These are phyloP conservation scores for Drosophila kanapiae DNA, from an alignment of 1,140 invertebrate genomes.

Conservation along the genomic window DNA sequence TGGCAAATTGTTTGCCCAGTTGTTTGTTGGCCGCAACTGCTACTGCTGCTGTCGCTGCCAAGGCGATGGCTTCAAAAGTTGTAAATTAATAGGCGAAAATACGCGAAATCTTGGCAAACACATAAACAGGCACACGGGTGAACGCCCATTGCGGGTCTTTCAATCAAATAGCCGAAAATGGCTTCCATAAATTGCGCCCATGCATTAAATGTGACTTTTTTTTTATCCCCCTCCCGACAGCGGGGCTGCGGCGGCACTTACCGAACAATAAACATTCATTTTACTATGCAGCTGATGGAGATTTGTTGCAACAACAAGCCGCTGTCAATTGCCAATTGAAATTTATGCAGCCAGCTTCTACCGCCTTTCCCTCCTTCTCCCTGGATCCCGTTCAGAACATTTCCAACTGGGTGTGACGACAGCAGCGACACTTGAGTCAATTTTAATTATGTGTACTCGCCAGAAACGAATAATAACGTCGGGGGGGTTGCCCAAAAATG, in stretches of 20 bases:
- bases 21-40: constrained; percentile 31
- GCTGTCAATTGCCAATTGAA: constrained; percentile 68
- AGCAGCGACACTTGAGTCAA: constrained; percentile 73
- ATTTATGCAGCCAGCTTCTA: constrained; percentile 65
- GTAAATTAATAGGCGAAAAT: constrained; percentile 83
- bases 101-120: constrained; percentile 52
- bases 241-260: constrained; percentile 69
- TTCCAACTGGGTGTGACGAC: constrained; percentile 76
- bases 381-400: constrained; percentile 33
- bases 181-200: constrained; percentile 72
- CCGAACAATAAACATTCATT: constrained; percentile 83
- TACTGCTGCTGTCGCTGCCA: constrained; percentile 15
- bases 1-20: constrained; percentile 62
- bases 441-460: constrained; percentile 79
- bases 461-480: constrained; percentile 73
- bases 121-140: constrained; percentile 36
- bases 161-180: constrained; percentile 78
- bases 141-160: constrained; percentile 75
- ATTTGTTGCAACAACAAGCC: constrained; percentile 71
- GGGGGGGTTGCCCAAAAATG: constrained; percentile 76
- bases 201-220: constrained; percentile 68
- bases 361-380: not conserved
- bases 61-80: constrained; percentile 69
- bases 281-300: constrained; percentile 75
- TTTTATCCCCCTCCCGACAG: constrained; percentile 24